Conservation (phyloP, 2,888 invertebrate species). For the Hydraecia micacea region DNA sequence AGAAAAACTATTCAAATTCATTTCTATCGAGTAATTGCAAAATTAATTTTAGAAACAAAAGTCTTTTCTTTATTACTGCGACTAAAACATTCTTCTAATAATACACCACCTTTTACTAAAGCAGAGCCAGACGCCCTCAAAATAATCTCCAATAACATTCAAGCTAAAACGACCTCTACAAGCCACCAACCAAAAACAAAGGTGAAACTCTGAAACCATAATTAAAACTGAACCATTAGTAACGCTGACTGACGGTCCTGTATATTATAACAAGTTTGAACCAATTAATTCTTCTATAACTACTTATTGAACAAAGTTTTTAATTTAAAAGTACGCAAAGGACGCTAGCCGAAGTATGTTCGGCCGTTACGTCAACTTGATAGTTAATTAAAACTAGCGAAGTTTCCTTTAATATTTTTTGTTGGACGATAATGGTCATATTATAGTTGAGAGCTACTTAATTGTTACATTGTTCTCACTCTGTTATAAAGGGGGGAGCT, state of each 20-base stretch:
- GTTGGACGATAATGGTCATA: slow-evolving; percentile 12
- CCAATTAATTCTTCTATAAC: slow-evolving; percentile 64
- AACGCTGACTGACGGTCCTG: slow-evolving; percentile 44
- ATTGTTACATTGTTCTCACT: slow-evolving; percentile 16
- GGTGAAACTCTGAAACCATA: slow-evolving; percentile 35
- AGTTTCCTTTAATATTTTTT: slow-evolving; percentile 53
- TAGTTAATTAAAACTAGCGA: slow-evolving; percentile 63
- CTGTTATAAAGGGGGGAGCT: neutral
- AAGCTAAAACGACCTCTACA: slow-evolving; percentile 8
- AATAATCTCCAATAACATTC: slow-evolving; percentile 25
- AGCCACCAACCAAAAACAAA: slow-evolving; percentile 30
- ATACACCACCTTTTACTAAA: neutral
- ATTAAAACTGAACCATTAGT: slow-evolving; percentile 51
- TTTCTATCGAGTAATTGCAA: neutral
- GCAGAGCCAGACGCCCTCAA: slow-evolving; percentile 19
- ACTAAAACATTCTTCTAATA: slow-evolving; percentile 15
- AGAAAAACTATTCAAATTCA: neutral
- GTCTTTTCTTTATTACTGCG: neutral
- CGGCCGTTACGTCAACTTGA: slow-evolving; percentile 46
- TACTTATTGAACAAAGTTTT: slow-evolving; percentile 63
- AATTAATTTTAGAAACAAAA: neutral
- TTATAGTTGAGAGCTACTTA: slow-evolving; percentile 3
- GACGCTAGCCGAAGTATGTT: slow-evolving; percentile 44
- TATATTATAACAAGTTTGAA: slow-evolving; percentile 51
- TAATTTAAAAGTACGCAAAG: slow-evolving; percentile 64